phyloP scores from a whole-genome alignment of 2,888 invertebrate genomes.

The Plagodis dolabraria region DNA sequence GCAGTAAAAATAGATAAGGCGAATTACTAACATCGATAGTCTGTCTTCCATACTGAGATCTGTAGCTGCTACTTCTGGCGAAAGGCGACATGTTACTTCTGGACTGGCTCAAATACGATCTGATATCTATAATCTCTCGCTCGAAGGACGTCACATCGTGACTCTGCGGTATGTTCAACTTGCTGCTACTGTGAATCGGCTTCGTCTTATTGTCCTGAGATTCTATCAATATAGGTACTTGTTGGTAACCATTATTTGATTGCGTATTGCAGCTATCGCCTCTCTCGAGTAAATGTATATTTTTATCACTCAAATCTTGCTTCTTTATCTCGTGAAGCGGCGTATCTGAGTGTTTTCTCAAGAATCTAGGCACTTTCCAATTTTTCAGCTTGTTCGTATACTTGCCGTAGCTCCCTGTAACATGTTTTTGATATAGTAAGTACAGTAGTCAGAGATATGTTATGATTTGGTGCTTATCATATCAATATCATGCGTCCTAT shows the following conservation, averaged over 20 bases:
- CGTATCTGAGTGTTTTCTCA: conserved; percentile 86
- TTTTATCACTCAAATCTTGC: conserved; percentile 68
- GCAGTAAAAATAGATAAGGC: background rate
- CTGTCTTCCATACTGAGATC: conserved; percentile 87
- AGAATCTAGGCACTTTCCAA: conserved; percentile 89
- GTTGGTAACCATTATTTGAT: conserved; percentile 84
- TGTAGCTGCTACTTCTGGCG: conserved; percentile 88
- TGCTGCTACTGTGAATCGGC: conserved; percentile 62
- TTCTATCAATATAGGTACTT: conserved; percentile 88
- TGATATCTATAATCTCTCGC: conserved; percentile 88
- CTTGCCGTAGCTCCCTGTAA: conserved; percentile 85
- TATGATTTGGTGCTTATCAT: no score
- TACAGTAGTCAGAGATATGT: no score
- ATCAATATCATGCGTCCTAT: no score
- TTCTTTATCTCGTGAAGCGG: conserved; percentile 77
- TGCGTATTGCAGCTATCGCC: conserved; percentile 59
- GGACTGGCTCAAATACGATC: conserved; percentile 90
- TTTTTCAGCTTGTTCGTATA: conserved; percentile 85
- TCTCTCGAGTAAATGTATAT: conserved; percentile 65
- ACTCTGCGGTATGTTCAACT: conserved; percentile 77
- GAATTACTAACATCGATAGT: conserved; percentile 71
- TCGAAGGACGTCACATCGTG: conserved; percentile 83
- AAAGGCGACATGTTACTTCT: conserved; percentile 89
- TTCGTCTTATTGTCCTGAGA: conserved; percentile 72
- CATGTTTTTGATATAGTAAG: conserved; percentile 3